Evolutionary conservation across 2,797 vertebrate genomes (phyloP), one percentile per base, ranked within the genome.

Genomic region (Hybognathus amarus): DNA sequence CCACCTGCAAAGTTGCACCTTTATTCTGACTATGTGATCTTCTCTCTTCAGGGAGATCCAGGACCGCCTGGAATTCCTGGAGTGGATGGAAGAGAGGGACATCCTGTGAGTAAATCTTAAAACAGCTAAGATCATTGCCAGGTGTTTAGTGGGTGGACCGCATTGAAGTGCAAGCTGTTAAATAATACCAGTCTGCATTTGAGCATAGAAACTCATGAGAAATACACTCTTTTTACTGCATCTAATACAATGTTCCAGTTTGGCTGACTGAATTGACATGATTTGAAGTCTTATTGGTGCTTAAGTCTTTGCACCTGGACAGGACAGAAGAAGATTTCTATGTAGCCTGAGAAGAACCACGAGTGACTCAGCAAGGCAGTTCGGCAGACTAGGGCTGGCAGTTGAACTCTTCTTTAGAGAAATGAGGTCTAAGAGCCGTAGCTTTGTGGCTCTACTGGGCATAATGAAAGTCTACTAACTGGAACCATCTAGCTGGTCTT

Each of bases 61-160:
- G 98, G 98, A 77, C 90, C 88, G 13, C 92, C 91, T 84, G 97
- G 98, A 47, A 90, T 94, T 88, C 94, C 96, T 79, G 98, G 98
- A 59, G 86, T 87, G 80, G 97, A 99, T 87, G 98, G 98, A 92
- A 93, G 91, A 47, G 84, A 90, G 56, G 97, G 97, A 88, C 95
- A 96, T 84, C 96, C 96, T 9, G 97, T 99, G 90, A 97, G 97
- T 97, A 87, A 45, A 75, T 63, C 36, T 67, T 80, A 40, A 77
- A 83, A 9, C 42, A 6, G 24, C 30, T 74, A 22, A 42, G 47
- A 67, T 76, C 80, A 45, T 75, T 68, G 61, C 17, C 47, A 56
- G 33, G 33, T 27, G 42, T 74, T 61, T 17, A 42, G 67, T 71
- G 24, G 40, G 24, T 80, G 33, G 15, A 79, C 45, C 2, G 3